Base-by-base conservation (phyloP, 2,888 invertebrate genomes). In the Theretra japonica region DNA sequence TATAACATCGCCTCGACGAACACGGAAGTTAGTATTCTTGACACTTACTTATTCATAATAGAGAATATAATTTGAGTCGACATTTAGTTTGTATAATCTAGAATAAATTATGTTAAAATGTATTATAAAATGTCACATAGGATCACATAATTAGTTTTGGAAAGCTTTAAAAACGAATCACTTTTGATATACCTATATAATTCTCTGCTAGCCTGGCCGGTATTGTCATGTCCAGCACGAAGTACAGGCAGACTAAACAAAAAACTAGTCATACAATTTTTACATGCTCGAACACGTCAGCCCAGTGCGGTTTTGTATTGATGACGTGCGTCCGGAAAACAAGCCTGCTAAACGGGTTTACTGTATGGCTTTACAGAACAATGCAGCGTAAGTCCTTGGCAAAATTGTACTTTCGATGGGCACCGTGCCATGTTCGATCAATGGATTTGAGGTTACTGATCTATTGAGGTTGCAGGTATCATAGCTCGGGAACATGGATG, bases 321-420 rank as follows among this genome's bases (percentile, higher is more conserved):
- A 23, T 65, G 65, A 82, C 79, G 82, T 75, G 80, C 80, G 81
- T 77, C 82, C 77, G 88, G 83, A 89, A 89, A 85, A 79, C 76
- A 86, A 89, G 86, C 83, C 80, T 72, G 75, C 74, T 75, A 80
- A 89, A 89, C 87, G 79, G 82, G 89, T 89, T 88, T 83, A 81
- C 77, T 77, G 80, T 80, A 76, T 77, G 82, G 82, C 80, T 83
- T 80, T 81, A 76, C 74, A 72, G 81, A 87, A 89, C 88, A 89
- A 89, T 89, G 79, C 83, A 75, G 78, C 80, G 83, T 85, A 82
- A 83, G 80, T 81, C 79, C 73, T 68, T 71, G 56, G 70, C 72
- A 73, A 73, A 76, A 72, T 53, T 73, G 71, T 72, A 72, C 72
- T 74, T 73, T 76, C 70, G 73, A 77, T 77, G 70, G 76, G 73